Evolutionary conservation across 2,888 invertebrate genomes (phyloP).

Genomic region (Lasioglossum zephyrum): DNA sequence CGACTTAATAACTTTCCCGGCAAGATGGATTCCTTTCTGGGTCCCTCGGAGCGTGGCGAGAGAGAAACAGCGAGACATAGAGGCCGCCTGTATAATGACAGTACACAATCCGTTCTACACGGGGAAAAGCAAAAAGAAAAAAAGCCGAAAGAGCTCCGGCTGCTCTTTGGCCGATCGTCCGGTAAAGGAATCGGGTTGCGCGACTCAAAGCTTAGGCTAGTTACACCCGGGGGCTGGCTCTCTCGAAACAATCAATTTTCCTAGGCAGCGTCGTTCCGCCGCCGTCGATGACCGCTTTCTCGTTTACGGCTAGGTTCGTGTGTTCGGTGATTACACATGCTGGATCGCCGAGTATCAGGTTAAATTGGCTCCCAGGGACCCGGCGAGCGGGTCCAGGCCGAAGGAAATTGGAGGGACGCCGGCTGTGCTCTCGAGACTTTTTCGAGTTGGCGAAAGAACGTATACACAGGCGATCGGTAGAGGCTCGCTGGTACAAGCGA

Average conservation of each 20-base stretch:
- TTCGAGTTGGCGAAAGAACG: constrained; percentile 30
- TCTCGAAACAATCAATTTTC: constrained; percentile 41
- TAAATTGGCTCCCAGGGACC: constrained; percentile 50
- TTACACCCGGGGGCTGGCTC: background rate
- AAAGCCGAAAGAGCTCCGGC: background rate
- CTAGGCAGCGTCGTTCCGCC: constrained; percentile 28
- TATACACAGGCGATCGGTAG: background rate
- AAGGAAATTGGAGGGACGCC: constrained; percentile 52
- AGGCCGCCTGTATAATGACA: background rate
- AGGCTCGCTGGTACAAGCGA: constrained; percentile 19
- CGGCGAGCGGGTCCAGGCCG: constrained; percentile 2
- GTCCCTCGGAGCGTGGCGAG: constrained; percentile 15
- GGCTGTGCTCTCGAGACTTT: constrained; percentile 14
- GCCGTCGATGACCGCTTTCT: constrained; percentile 28
- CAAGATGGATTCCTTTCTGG: constrained; percentile 69
- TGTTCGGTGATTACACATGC: constrained; percentile 54
- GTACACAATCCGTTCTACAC: background rate
- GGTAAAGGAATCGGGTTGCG: background rate
- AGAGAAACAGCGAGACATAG: no score
- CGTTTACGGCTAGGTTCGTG: constrained; percentile 28
- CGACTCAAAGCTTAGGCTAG: background rate
- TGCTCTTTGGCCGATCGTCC: background rate
- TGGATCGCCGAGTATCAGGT: constrained; percentile 29
- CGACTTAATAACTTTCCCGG: constrained; percentile 66
- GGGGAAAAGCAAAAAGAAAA: background rate